Base-by-base conservation (phyloP, 2,113 vertebrate genomes). In the Hippocampus zosterae region DNA sequence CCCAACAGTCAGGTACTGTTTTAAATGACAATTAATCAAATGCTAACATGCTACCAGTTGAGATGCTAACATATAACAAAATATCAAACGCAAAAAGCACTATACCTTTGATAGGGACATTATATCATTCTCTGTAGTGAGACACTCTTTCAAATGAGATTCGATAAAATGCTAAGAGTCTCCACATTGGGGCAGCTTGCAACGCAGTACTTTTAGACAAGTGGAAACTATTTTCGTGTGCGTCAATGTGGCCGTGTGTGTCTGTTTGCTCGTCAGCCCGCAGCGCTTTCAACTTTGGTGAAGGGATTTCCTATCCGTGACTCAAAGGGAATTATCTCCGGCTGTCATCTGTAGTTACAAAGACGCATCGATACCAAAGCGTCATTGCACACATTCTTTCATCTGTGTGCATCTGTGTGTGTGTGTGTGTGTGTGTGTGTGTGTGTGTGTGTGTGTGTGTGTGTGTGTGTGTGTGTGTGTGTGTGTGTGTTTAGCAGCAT, bases 241-340 rank as follows among this genome's bases (percentile, higher is more conserved):
- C 59, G 62, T 64, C 41, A 29, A 59, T 65, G 60, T 71, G 27
- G 33, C 52, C 65, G 41, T 46, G 40, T 53, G 59, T 71, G 46
- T 71, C 76, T 75, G 61, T 69, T 50, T 67, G 42, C 69, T 52
- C 29, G 53, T 70, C 66, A 75, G 67, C 69, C 71, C 72, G 74
- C 19, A 74, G 78, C 72, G 82, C 74, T 75, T 79, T 84, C 72
- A 77, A 77, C 69, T 73, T 40, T 29, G 69, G 72, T 60, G 57
- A 80, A 76, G 76, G 76, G 80, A 87, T 81, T 84, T 84, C 74
- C 78, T 81, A 67, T 5, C 56, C 77, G 69, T 80, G 68, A 69
- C 69, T 77, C 23, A 46, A 65, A 44, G 42, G 63, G 63, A 65
- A 65, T 83, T 81, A 84, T 83, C 75, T 56, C 57, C 46, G 71